These are phyloP conservation scores for Microcebus lehilahytsara DNA, from an alignment of 2,113 vertebrate species.

Conservation along the genomic window DNA sequence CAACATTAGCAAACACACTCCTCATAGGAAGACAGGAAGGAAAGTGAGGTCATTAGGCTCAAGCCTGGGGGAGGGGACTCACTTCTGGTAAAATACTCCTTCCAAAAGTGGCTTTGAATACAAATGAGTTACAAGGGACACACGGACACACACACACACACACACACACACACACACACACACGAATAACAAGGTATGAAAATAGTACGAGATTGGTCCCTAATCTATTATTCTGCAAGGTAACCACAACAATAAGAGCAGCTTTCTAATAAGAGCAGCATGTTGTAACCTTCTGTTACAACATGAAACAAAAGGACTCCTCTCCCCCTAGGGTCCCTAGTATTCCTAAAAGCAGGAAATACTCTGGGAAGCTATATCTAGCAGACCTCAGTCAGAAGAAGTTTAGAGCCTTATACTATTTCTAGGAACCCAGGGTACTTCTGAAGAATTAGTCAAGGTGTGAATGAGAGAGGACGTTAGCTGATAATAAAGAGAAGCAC, in stretches of 20 bases:
- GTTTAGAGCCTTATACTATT: conserved; percentile 15
- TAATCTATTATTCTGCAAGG: conserved; percentile 39
- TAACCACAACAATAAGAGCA: conserved; percentile 55
- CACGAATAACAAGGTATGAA: conserved; percentile 17
- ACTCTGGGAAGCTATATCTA: conserved; percentile 43
- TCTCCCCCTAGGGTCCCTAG: not conserved
- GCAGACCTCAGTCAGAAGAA: conserved; percentile 30
- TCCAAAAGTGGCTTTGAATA: conserved; percentile 68
- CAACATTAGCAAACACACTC: conserved; percentile 48
- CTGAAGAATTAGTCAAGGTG: conserved; percentile 29
- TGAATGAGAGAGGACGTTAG: not conserved
- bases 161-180: not conserved
- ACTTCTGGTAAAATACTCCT: conserved; percentile 73
- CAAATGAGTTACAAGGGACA: conserved; percentile 49
- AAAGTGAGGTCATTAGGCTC: conserved; percentile 77
- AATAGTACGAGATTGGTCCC: conserved; percentile 35
- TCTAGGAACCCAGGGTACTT: conserved; percentile 37
- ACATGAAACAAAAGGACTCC: conserved; percentile 47
- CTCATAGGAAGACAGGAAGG: conserved; percentile 76
- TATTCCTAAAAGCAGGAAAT: conserved; percentile 67
- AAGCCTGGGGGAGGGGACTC: conserved; percentile 65
- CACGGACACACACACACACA: not conserved
- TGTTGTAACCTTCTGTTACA: not conserved
- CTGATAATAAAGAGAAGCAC: conserved; percentile 12
- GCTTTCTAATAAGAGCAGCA: not conserved